Base-by-base conservation (phyloP, 2,113 vertebrate species). In the Chlorodrepanis virens region DNA sequence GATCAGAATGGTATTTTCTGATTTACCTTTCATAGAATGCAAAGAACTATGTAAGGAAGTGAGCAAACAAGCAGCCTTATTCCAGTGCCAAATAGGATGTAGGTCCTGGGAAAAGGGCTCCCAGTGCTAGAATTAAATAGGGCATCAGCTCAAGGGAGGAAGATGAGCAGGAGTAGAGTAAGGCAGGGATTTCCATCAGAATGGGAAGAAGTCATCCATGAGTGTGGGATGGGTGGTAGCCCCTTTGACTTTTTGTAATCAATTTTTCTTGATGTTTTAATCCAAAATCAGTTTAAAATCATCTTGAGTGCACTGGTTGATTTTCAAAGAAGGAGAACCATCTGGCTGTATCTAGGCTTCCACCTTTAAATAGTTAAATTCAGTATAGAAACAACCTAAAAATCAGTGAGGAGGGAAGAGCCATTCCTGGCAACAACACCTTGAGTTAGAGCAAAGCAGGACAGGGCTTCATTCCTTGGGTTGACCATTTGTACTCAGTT, bases 1-100 rank as follows among this genome's bases (percentile, higher is more conserved):
- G 70, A 47, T 95, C 72, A 87, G 87, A 88, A 82, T 82, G 77
- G 35, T 75, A 65, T 90, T 96, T 97, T 94, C 80, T 96, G 94
- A 92, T 96, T 90, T 57, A 44, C 72, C 49, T 95, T 96, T 92
- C 92, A 70, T 45, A 69, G 93, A 84, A 75, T 85, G 59, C 45
- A 76, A 37, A 59, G 56, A 78, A 18, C 16, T 65, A 29, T 54
- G 19, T 47, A 42, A 74, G 50, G 57, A 89, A n/a, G 12, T 27
- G 59, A 24, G 29, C 39, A 67, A 75, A 54, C 42, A 69, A 63
- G 9, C 35, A 65, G 24, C 45, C 33, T 70, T 89, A 7, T 25
- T 86, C 24, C 56, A 74, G 35, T 49, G 59, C 35, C 53, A 86
- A 50, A 19, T 12, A 56, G 37, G 54, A 37, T n/a, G 15, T 44